These are phyloP conservation scores for Oreochromis grahami DNA, from an alignment of 2,797 vertebrate genomes.

Conservation along the genomic window DNA sequence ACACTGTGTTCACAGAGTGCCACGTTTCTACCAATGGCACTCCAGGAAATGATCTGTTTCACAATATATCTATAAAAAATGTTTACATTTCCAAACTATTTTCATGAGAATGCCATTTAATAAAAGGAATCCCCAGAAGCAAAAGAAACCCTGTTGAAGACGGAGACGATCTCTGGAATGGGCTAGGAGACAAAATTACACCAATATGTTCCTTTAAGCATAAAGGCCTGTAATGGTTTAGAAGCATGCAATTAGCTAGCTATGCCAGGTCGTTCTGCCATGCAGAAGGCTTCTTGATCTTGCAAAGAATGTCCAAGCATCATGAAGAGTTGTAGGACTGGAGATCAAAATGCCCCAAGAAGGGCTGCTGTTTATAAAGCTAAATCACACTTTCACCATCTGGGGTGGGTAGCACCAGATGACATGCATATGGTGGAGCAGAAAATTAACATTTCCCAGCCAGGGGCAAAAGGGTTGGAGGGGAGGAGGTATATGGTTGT, in stretches of 20 bases:
- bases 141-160: neutral
- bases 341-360: constrained; percentile 19
- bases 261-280: constrained; percentile 46
- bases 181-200: neutral
- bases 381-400: constrained; percentile 40
- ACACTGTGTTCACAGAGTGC: neutral
- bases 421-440: constrained; percentile 66
- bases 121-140: neutral
- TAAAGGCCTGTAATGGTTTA: neutral
- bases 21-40: neutral
- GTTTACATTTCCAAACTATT: neutral
- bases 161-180: neutral
- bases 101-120: neutral
- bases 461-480: constrained; percentile 32
- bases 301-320: constrained; percentile 20
- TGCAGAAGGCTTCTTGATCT: constrained; percentile 55
- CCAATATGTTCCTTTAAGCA: neutral
- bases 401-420: constrained; percentile 54
- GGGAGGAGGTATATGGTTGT: constrained; percentile 21
- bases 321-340: constrained; percentile 7
- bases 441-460: constrained; percentile 59
- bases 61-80: neutral
- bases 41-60: neutral
- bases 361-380: constrained; percentile 12
- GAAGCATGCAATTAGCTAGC: constrained; percentile 49